A percentile compares a stretch with the other conserved stretches of the same genome.
Conservation (phyloP, 2,797 vertebrate genomes). For the Vespertilio murinus region DNA sequence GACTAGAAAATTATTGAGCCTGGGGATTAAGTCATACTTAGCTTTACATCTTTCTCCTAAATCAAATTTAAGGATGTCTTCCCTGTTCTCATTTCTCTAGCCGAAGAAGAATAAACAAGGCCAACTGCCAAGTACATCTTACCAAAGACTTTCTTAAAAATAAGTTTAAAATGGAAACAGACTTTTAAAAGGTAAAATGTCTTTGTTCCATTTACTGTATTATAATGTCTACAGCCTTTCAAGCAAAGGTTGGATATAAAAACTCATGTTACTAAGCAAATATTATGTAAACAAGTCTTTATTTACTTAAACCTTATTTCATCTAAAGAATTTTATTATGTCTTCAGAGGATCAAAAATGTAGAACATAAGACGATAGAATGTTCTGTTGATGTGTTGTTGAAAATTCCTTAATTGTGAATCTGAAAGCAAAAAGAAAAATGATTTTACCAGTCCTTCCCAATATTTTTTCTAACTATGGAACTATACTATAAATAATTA, state of each 20-base stretch:
- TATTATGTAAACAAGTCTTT: background rate
- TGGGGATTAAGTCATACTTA: background rate
- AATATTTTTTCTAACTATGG: background rate
- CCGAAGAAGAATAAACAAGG: background rate
- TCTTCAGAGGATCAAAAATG: background rate
- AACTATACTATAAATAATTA: background rate
- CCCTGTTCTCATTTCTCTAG: background rate
- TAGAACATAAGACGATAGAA: background rate
- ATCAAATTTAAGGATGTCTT: background rate
- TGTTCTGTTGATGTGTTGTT: background rate
- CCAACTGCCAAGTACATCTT: background rate
- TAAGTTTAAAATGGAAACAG: slow-evolving; percentile 23
- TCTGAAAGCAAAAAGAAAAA: background rate
- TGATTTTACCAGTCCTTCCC: background rate
- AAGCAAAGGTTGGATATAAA: background rate
- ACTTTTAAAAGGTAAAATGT: slow-evolving; percentile 22
- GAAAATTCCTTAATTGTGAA: background rate
- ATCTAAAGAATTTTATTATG: background rate
- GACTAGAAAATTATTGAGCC: background rate
- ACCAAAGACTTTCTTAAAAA: background rate
- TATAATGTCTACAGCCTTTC: background rate
- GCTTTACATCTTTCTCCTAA: background rate
- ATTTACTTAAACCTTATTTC: slow-evolving; percentile 36
- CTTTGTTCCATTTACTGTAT: background rate
- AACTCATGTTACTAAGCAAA: background rate